A percentile compares a stretch with the other conserved stretches of the same genome.
phyloP scores from a whole-genome alignment of 2,113 vertebrate species.

The Agapornis roseicollis region DNA sequence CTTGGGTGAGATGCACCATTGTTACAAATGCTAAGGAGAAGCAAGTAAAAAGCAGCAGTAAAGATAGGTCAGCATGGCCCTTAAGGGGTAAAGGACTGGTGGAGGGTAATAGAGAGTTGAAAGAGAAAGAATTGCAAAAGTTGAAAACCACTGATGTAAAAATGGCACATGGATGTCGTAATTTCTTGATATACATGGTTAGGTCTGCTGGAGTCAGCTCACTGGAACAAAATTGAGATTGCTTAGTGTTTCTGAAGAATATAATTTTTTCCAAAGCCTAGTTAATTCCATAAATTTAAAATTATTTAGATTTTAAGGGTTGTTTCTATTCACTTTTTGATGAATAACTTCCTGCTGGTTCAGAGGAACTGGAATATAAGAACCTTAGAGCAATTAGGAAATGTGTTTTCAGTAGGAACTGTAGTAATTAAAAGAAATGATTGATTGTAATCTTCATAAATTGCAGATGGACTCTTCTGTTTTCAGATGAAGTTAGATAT shows the following conservation, averaged over 20 bases:
- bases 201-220: background rate
- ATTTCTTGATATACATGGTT: background rate
- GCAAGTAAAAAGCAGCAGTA: background rate
- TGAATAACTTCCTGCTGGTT: background rate
- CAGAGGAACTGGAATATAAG: background rate
- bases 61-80: conserved; percentile 40
- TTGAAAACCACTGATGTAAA: conserved; percentile 28
- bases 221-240: background rate
- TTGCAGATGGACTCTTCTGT: background rate
- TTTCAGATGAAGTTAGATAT: background rate
- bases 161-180: background rate
- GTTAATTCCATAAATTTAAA: background rate
- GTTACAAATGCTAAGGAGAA: background rate
- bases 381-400: background rate
- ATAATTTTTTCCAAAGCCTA: background rate
- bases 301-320: background rate
- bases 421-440: background rate
- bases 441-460: background rate
- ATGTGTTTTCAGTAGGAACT: background rate
- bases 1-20: background rate
- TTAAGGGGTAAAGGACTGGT: conserved; percentile 43
- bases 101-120: conserved; percentile 33
- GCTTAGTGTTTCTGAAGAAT: background rate
- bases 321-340: background rate
- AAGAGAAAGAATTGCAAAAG: conserved; percentile 32